Evolutionary conservation across 1,140 invertebrate species (phyloP).

Genomic region (Pygmarrhopalites habei): DNA sequence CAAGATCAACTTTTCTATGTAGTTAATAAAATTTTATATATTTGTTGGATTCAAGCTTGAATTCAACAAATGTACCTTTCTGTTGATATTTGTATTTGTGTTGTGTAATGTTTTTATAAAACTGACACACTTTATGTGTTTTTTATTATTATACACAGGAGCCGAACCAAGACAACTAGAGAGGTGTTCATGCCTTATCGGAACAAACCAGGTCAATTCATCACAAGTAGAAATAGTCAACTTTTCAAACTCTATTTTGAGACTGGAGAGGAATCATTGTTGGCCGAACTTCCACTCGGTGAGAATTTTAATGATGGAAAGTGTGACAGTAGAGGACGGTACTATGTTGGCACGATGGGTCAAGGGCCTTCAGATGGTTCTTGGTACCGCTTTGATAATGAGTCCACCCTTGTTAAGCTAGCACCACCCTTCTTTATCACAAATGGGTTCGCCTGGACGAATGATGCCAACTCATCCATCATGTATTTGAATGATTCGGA

Average conservation of each 20-base stretch:
- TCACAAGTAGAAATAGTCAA: background rate
- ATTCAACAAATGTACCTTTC: too few relatives aligned
- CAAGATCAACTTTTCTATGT: too few relatives aligned
- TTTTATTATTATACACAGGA: too few relatives aligned
- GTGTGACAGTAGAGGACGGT: constrained; percentile 10
- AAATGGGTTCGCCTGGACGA: constrained; percentile 18
- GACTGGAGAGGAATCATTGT: background rate
- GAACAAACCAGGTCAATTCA: constrained; percentile 3
- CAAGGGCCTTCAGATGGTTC: background rate
- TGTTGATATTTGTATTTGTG: too few relatives aligned
- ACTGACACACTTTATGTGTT: too few relatives aligned
- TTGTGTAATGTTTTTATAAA: too few relatives aligned
- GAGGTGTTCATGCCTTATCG: constrained; percentile 13
- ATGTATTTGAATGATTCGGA: constrained; percentile 22
- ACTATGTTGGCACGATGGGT: constrained; percentile 12
- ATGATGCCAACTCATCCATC: constrained; percentile 2
- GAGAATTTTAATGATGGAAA: constrained; percentile 22
- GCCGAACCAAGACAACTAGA: too few relatives aligned
- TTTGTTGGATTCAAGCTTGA: too few relatives aligned
- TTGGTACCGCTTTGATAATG: constrained; percentile 7
- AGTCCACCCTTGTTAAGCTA: background rate
- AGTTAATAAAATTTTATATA: too few relatives aligned
- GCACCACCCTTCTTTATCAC: background rate
- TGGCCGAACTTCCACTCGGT: too few relatives aligned
- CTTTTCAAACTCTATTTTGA: constrained; percentile 7